Evolutionary conservation across 2,888 invertebrate genomes (phyloP).

Genomic region (Apeira syringaria): DNA sequence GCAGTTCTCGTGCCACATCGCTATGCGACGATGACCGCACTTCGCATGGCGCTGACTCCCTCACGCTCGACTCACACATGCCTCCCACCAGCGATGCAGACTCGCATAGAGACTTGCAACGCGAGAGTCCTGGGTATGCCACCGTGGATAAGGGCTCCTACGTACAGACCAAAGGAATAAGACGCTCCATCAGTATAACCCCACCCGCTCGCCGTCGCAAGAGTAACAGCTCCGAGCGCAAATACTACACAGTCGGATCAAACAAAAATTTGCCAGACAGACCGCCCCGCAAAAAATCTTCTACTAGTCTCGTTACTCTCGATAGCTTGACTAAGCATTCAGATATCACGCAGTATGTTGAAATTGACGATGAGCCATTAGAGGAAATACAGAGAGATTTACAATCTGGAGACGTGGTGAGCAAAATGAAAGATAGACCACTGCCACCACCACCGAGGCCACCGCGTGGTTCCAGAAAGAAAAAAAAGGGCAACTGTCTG

Average conservation of each 20-base stretch:
- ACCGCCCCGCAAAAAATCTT: constrained; percentile 85
- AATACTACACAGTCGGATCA: constrained; percentile 87
- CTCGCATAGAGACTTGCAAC: constrained; percentile 65
- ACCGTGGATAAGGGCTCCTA: constrained; percentile 89
- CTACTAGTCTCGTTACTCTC: constrained; percentile 78
- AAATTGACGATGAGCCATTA: constrained; percentile 84
- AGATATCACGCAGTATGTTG: constrained; percentile 84
- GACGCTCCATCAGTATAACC: constrained; percentile 82
- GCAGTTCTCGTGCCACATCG: constrained; percentile 80
- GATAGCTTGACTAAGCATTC: constrained; percentile 77
- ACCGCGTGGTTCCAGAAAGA: constrained; percentile 84
- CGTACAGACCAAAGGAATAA: constrained; percentile 83
- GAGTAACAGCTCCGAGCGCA: constrained; percentile 79
- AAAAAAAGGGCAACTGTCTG: constrained; percentile 53
- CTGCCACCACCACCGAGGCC: constrained; percentile 94
- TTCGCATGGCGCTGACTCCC: constrained; percentile 88
- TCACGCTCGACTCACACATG: constrained; percentile 78
- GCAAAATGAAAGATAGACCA: constrained; percentile 93
- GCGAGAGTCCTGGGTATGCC: constrained; percentile 87
- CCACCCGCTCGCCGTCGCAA: constrained; percentile 71
- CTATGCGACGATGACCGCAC: constrained; percentile 88
- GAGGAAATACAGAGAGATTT: constrained; percentile 85
- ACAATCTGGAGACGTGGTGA: constrained; percentile 89
- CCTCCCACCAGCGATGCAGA: constrained; percentile 55
- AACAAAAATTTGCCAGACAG: constrained; percentile 82